These are phyloP conservation scores for Pristionchus mayeri DNA, from an alignment of 2,888 invertebrate genomes.

Conservation along the genomic window DNA sequence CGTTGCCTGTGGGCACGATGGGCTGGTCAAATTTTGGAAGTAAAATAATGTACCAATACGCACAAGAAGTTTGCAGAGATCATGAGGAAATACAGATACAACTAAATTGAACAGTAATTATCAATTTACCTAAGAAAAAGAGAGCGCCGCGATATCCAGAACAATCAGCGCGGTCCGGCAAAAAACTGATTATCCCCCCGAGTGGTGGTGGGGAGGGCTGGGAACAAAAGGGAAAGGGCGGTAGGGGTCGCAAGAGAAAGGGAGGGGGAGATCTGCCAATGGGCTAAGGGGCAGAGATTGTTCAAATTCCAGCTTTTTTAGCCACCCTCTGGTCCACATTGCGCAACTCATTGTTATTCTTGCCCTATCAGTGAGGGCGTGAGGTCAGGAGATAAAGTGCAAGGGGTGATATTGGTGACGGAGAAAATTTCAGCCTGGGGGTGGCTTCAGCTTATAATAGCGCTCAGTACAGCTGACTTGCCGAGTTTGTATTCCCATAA, in stretches of 20 bases:
- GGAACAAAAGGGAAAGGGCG: background rate
- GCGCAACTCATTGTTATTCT: constrained; percentile 12
- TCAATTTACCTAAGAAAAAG: too few relatives aligned
- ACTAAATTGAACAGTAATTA: too few relatives aligned
- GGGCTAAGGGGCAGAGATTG: background rate
- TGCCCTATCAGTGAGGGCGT: background rate
- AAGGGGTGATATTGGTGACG: background rate
- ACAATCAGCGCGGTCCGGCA: background rate
- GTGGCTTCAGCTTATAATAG: too few relatives aligned
- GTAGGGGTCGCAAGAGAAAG: constrained; percentile 7
- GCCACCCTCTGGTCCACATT: background rate
- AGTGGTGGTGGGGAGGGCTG: background rate
- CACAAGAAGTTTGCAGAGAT: too few relatives aligned
- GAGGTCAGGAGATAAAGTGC: background rate
- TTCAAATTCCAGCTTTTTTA: constrained; percentile 35
- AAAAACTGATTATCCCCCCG: constrained; percentile 21
- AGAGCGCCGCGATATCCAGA: background rate
- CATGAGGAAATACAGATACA: too few relatives aligned
- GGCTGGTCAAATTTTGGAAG: too few relatives aligned
- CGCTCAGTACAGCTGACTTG: too few relatives aligned
- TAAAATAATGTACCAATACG: too few relatives aligned
- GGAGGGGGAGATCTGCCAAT: background rate
- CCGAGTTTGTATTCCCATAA: too few relatives aligned
- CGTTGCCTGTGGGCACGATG: too few relatives aligned
- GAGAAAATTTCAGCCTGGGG: too few relatives aligned